Conservation (phyloP, 2,797 vertebrate species). For the Lacerta bilineata region DNA sequence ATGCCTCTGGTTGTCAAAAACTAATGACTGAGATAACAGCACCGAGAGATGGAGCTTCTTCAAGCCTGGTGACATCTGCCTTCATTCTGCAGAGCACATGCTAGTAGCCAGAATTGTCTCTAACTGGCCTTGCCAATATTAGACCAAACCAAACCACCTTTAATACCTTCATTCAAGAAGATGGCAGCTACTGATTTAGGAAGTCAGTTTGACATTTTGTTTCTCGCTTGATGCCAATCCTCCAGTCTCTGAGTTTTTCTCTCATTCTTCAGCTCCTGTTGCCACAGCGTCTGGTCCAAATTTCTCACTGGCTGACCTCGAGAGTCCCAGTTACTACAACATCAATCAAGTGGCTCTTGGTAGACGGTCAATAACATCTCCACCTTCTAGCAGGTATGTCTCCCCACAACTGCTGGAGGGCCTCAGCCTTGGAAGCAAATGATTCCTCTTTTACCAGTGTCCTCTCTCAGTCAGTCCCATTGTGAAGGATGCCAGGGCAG, state of each 20-base stretch:
- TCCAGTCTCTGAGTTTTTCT: not conserved
- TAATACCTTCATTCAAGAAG: not conserved
- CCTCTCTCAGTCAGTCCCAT: not conserved
- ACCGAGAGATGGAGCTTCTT: not conserved
- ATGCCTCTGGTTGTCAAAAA: not conserved
- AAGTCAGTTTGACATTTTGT: not conserved
- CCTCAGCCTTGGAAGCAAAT: not conserved
- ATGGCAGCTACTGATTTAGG: not conserved
- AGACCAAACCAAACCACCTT: not conserved
- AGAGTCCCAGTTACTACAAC: slow-evolving; percentile 96
- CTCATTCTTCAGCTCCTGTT: slow-evolving; percentile 85
- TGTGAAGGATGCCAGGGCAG: not conserved
- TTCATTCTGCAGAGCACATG: not conserved
- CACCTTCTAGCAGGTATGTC: slow-evolving; percentile 90
- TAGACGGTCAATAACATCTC: slow-evolving; percentile 92
- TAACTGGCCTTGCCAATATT: not conserved
- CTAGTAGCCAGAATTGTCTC: not conserved
- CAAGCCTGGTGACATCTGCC: not conserved
- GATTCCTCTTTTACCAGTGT: not conserved
- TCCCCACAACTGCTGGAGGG: not conserved
- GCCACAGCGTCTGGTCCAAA: slow-evolving; percentile 94
- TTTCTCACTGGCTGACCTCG: slow-evolving; percentile 96
- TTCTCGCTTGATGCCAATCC: not conserved
- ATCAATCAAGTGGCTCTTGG: slow-evolving; percentile 95
- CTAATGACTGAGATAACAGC: not conserved